These are phyloP conservation scores for Hylaeus anthracinus DNA, from an alignment of 1,140 invertebrate genomes.

Conservation along the genomic window DNA sequence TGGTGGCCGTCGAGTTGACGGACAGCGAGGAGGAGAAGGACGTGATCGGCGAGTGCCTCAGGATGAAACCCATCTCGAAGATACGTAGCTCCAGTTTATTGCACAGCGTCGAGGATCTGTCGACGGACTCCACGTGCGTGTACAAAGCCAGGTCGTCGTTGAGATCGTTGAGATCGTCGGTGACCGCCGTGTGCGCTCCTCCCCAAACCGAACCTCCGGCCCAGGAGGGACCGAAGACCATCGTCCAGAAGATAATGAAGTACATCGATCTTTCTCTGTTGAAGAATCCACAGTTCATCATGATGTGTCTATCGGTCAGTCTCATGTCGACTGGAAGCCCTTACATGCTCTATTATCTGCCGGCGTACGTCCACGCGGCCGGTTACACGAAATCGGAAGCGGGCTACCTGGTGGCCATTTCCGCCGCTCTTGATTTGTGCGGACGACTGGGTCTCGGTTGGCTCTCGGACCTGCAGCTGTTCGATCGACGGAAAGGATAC, in stretches of 20 bases:
- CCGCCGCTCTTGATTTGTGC: slow-evolving; percentile 86
- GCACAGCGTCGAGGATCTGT: slow-evolving; percentile 88
- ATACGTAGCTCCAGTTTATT: slow-evolving; percentile 86
- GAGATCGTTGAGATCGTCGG: slow-evolving; percentile 71
- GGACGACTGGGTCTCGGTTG: slow-evolving; percentile 87
- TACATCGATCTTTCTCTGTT: slow-evolving; percentile 86
- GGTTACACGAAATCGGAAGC: slow-evolving; percentile 87
- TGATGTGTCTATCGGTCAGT: slow-evolving; percentile 87
- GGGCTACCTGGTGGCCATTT: slow-evolving; percentile 87
- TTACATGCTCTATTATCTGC: slow-evolving; percentile 88
- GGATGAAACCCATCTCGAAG: slow-evolving; percentile 82
- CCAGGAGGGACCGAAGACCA: slow-evolving; percentile 54
- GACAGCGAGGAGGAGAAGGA: slow-evolving; percentile 84
- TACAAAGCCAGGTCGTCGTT: slow-evolving; percentile 84
- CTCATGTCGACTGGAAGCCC: slow-evolving; percentile 89
- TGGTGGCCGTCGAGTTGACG: slow-evolving; percentile 73
- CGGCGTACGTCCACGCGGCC: slow-evolving; percentile 86
- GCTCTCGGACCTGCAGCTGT: slow-evolving; percentile 86
- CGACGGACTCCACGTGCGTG: slow-evolving; percentile 87
- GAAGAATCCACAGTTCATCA: slow-evolving; percentile 86
- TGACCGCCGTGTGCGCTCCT: slow-evolving; percentile 71
- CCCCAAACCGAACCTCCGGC: slow-evolving; percentile 48
- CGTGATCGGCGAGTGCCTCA: slow-evolving; percentile 81
- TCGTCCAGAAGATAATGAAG: slow-evolving; percentile 76
- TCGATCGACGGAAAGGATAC: slow-evolving; percentile 86